Evolutionary conservation across 2,113 vertebrate genomes (phyloP).

Genomic region (Casuarius casuarius): DNA sequence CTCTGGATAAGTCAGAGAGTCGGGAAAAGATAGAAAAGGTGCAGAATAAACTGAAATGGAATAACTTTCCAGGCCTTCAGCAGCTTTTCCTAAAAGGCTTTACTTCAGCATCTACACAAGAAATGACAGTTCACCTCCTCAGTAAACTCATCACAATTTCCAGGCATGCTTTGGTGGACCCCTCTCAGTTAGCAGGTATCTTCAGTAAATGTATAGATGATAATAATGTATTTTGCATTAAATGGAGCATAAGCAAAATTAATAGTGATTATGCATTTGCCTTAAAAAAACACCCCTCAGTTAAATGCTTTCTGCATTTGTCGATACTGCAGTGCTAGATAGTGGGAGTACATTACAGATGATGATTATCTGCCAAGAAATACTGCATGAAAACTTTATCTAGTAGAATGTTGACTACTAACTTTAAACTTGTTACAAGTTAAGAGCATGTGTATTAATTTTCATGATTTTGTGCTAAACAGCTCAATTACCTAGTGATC

Average conservation of each 20-base stretch:
- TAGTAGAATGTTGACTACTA: not conserved
- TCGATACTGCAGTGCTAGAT: accelerated
- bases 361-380: not conserved
- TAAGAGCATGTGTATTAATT: not conserved
- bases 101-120: constrained; percentile 94
- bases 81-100: constrained; percentile 98
- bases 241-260: not conserved
- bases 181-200: constrained; percentile 91
- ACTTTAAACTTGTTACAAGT: not conserved
- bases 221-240: not conserved
- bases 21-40: constrained; percentile 92
- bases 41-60: constrained; percentile 94
- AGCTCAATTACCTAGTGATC: not conserved
- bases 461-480: not conserved
- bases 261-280: not conserved
- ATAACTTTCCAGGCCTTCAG: constrained; percentile 94
- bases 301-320: not conserved
- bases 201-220: not conserved
- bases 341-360: not conserved
- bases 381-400: not conserved
- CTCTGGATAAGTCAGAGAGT: constrained; percentile 92
- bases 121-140: constrained; percentile 97
- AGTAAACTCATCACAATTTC: constrained; percentile 95
- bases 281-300: not conserved
- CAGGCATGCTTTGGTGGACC: constrained; percentile 91